Percentiles rank a stretch among this genome's conserved stretches.
These are phyloP conservation scores for Chrysotoxum bicinctum DNA, from an alignment of 2,888 invertebrate species.

Conservation along the genomic window DNA sequence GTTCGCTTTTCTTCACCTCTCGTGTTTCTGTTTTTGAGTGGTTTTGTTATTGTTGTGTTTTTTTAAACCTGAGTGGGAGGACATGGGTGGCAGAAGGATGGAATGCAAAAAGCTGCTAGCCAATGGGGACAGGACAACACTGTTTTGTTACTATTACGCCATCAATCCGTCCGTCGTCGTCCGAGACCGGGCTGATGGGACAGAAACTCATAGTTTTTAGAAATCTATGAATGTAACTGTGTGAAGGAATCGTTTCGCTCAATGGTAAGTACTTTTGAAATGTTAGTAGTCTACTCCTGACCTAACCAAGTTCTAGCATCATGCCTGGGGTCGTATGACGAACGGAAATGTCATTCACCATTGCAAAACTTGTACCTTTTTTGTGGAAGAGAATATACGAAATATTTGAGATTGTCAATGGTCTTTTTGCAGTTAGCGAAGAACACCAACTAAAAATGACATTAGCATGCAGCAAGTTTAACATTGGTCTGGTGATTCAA, in stretches of 20 bases:
- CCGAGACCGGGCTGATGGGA: neutral
- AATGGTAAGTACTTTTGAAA: conserved; percentile 57
- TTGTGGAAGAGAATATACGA: conserved; percentile 6
- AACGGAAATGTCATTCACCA: conserved; percentile 49
- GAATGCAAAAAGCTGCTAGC: conserved; percentile 31
- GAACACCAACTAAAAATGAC: conserved; percentile 49
- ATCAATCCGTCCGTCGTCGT: neutral
- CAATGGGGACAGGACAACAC: conserved; percentile 51
- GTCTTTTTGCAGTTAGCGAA: conserved; percentile 8
- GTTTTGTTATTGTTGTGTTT: conserved; percentile 15
- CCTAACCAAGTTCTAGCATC: conserved; percentile 58
- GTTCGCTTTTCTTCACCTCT: conserved; percentile 61
- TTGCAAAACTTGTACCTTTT: conserved; percentile 14
- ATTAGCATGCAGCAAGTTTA: conserved; percentile 69
- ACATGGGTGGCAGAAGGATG: neutral
- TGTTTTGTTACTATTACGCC: conserved; percentile 27
- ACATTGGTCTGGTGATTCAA: conserved; percentile 64
- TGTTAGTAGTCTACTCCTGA: conserved; percentile 63
- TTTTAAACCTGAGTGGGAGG: neutral
- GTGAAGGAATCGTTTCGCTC: conserved; percentile 34
- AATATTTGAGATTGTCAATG: conserved; percentile 33
- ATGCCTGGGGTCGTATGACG: conserved; percentile 49
- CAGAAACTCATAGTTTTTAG: neutral
- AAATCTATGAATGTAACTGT: neutral
- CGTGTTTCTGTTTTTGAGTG: conserved; percentile 37